Conservation (phyloP, 2,888 invertebrate genomes). For the Drosophila neotestacea region DNA sequence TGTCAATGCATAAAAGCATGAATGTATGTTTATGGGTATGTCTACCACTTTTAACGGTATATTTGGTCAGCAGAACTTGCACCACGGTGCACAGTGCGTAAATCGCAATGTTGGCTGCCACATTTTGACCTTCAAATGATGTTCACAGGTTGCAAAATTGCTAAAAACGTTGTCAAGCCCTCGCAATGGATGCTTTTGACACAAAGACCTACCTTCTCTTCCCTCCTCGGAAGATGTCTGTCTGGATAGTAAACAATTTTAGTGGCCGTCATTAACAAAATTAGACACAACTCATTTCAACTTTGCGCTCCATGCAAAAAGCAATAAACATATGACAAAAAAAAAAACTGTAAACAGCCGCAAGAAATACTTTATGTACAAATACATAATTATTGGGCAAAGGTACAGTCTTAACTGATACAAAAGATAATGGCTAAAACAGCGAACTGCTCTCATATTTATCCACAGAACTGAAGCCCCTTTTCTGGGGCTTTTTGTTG, state of each 20-base stretch:
- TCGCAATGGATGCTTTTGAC: constrained; percentile 51
- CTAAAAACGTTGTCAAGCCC: constrained; percentile 22
- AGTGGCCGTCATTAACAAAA: constrained; percentile 61
- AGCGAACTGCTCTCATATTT: constrained; percentile 33
- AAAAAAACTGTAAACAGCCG: constrained; percentile 57
- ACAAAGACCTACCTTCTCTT: constrained; percentile 20
- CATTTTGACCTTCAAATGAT: constrained; percentile 59
- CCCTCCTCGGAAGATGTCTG: background rate
- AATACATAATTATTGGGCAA: constrained; percentile 42
- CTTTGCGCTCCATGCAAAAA: constrained; percentile 56
- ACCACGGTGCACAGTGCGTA: constrained; percentile 15
- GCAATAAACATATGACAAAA: constrained; percentile 47
- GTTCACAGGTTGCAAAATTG: constrained; percentile 33
- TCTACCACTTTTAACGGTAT: background rate
- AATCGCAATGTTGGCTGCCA: constrained; percentile 43
- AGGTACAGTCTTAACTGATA: constrained; percentile 32
- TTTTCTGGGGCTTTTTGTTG: constrained; percentile 4
- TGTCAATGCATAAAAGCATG: background rate
- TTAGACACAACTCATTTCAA: constrained; percentile 66
- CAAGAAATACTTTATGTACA: constrained; percentile 33
- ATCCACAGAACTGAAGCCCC: constrained; percentile 47
- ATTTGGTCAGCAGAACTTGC: background rate
- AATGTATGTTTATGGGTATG: background rate
- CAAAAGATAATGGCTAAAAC: constrained; percentile 15
- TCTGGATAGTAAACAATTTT: constrained; percentile 63